Percentiles rank a stretch among this genome's conserved stretches.
phyloP scores from a whole-genome alignment of 2,888 invertebrate genomes.

The Chrysolina americana region DNA sequence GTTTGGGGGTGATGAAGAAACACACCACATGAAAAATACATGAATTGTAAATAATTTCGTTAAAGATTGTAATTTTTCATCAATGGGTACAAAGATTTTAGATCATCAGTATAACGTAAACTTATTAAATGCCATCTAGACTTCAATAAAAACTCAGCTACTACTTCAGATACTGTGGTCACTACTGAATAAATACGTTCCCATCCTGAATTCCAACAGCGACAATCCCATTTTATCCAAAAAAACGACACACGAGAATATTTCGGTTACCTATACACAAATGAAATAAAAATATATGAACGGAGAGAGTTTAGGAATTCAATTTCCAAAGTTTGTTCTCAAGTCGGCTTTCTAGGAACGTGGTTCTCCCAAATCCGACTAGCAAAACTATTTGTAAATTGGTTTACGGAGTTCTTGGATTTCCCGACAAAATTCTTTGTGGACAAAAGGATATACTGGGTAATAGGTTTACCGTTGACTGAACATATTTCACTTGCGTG shows the following conservation, averaged over 20 bases:
- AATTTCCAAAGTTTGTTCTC: conserved; percentile 66
- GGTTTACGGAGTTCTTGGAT: conserved; percentile 56
- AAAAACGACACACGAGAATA: not conserved
- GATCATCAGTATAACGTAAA: too few relatives aligned
- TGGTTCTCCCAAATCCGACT: conserved; percentile 63
- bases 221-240: not conserved
- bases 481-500: not conserved
- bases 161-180: too few relatives aligned
- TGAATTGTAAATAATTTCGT: too few relatives aligned
- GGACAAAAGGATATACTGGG: not conserved
- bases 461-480: not conserved
- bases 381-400: conserved; percentile 64
- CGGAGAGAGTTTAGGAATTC: conserved; percentile 63
- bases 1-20: too few relatives aligned
- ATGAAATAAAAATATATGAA: conserved; percentile 49
- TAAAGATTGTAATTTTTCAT: too few relatives aligned
- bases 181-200: not conserved
- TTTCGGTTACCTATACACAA: conserved; percentile 11
- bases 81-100: too few relatives aligned
- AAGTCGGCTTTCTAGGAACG: conserved; percentile 60
- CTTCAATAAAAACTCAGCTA: too few relatives aligned
- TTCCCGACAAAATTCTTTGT: conserved; percentile 25
- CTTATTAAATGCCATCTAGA: too few relatives aligned
- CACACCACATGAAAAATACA: too few relatives aligned
- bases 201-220: not conserved